Evolutionary conservation across 2,888 invertebrate species (phyloP).

Genomic region (Spilarctia lutea): DNA sequence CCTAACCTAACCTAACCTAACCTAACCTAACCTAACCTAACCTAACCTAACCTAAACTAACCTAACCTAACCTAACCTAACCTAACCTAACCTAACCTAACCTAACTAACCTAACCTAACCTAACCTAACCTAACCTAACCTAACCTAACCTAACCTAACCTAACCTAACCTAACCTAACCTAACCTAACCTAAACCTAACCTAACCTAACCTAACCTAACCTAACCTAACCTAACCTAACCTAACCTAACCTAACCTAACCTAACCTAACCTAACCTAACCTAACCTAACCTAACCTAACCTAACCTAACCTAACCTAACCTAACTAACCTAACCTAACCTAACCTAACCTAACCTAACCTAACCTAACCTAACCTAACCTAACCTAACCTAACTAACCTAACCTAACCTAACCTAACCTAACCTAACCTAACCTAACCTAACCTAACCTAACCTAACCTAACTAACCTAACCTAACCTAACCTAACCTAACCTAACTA

Average conservation of each 20-base stretch:
- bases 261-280: slow-evolving; percentile 41
- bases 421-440: too few species aligned
- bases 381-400: slow-evolving; percentile 46
- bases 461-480: slow-evolving; percentile 36
- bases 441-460: slow-evolving; percentile 25
- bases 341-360: slow-evolving; percentile 45
- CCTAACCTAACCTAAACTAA: too few species aligned
- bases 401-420: slow-evolving; percentile 47
- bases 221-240: slow-evolving; percentile 42
- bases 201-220: slow-evolving; percentile 33
- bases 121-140: slow-evolving; percentile 40
- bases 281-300: slow-evolving; percentile 37
- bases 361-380: slow-evolving; percentile 42
- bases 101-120: slow-evolving; percentile 30
- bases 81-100: slow-evolving; percentile 35
- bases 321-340: slow-evolving; percentile 40
- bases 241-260: slow-evolving; percentile 48
- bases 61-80: slow-evolving; percentile 26
- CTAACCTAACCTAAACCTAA: not conserved
- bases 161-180: slow-evolving; percentile 40
- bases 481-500: too few species aligned
- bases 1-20: slow-evolving; percentile 36
- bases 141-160: slow-evolving; percentile 42
- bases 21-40: slow-evolving; percentile 35
- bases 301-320: slow-evolving; percentile 37